phyloP scores from a whole-genome alignment of 2,888 invertebrate species.

The Junonia oenone region DNA sequence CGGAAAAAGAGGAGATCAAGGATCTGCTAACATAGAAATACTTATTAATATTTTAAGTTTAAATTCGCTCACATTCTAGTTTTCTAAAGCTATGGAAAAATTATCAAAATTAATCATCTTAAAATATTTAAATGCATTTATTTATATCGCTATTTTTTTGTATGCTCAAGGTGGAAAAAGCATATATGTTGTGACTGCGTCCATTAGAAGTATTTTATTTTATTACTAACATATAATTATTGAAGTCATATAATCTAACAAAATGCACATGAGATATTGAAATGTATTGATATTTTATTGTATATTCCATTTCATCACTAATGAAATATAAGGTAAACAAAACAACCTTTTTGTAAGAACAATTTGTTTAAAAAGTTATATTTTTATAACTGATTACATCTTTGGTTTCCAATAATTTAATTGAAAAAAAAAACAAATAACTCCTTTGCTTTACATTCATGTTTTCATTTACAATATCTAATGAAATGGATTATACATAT shows the following conservation, averaged over 20 bases:
- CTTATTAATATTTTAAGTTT: constrained; percentile 30
- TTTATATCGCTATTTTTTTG: constrained; percentile 74
- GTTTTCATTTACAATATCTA: background rate
- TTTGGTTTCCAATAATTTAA: too few species aligned
- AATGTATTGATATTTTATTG: constrained; percentile 17
- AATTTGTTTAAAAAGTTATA: background rate
- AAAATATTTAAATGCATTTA: constrained; percentile 76
- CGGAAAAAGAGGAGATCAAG: constrained; percentile 95
- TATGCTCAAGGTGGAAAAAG: constrained; percentile 60
- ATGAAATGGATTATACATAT: constrained; percentile 11
- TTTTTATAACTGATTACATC: too few species aligned
- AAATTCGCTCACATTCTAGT: constrained; percentile 48
- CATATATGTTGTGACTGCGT: constrained; percentile 53
- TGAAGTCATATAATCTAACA: constrained; percentile 21
- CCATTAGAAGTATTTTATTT: constrained; percentile 55
- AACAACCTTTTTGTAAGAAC: background rate
- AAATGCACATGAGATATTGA: constrained; percentile 25
- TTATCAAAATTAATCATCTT: constrained; percentile 48
- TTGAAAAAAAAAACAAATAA: background rate
- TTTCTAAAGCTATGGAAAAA: constrained; percentile 55
- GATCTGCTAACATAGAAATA: constrained; percentile 78
- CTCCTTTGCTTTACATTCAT: background rate
- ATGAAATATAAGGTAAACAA: background rate
- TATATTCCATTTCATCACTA: constrained; percentile 1
- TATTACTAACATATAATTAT: constrained; percentile 36